phyloP scores from a whole-genome alignment of 2,797 vertebrate species.

The Gobionotothen gibberifrons region DNA sequence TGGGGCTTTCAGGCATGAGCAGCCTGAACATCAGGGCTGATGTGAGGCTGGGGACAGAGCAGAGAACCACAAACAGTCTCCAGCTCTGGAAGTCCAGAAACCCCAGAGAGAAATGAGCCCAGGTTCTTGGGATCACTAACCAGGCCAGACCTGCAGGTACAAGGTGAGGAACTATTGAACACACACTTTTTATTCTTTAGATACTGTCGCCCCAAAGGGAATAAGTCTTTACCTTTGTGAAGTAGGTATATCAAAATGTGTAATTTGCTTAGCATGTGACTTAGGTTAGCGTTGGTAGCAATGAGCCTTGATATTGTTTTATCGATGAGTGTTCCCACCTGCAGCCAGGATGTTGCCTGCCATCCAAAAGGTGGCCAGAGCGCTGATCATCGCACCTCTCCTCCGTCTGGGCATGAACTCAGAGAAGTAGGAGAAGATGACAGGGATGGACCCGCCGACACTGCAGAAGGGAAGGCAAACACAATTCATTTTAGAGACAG shows the following conservation, averaged over 20 bases:
- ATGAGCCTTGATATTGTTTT: not conserved
- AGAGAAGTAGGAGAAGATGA: conserved; percentile 88
- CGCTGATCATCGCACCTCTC: conserved; percentile 85
- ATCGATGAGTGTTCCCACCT: conserved; percentile 63
- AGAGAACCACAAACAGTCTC: conserved; percentile 84
- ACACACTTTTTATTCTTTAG: not conserved
- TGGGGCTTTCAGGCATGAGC: conserved; percentile 85
- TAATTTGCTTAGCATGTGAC: not conserved
- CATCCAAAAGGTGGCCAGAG: conserved; percentile 88
- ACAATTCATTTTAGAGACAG: no score
- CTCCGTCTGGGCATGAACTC: conserved; percentile 83
- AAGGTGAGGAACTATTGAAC: not conserved
- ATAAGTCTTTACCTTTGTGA: not conserved
- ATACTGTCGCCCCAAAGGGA: not conserved
- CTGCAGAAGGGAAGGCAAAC: conserved; percentile 53
- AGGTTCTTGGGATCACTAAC: conserved; percentile 82
- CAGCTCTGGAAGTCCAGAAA: conserved; percentile 79
- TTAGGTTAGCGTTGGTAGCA: not conserved
- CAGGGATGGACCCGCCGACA: conserved; percentile 85
- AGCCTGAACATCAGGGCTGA: conserved; percentile 81
- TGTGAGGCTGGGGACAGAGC: conserved; percentile 83
- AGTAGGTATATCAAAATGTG: not conserved
- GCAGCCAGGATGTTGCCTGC: conserved; percentile 85
- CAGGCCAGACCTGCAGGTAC: conserved; percentile 80
- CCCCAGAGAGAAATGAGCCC: conserved; percentile 65